Conservation (phyloP, 2,888 invertebrate species). For the Ceratothoa steindachneri region DNA sequence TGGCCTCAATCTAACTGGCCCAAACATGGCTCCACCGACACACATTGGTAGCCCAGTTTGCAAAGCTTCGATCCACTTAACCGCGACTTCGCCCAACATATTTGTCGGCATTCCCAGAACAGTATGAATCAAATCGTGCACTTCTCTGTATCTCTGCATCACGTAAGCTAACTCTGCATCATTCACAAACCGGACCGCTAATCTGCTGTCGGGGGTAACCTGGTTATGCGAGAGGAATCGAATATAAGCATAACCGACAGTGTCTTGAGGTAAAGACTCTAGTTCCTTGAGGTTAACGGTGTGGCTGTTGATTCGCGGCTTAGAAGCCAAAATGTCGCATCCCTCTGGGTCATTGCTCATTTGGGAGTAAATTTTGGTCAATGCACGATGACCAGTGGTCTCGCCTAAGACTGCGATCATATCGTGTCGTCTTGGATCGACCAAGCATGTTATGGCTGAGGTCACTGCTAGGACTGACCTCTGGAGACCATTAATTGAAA, state of each 20-base stretch:
- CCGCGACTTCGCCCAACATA: conserved; percentile 83
- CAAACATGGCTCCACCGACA: conserved; percentile 84
- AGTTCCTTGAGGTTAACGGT: conserved; percentile 73
- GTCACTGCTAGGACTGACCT: conserved; percentile 73
- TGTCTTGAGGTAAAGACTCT: conserved; percentile 67
- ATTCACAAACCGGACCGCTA: conserved; percentile 84
- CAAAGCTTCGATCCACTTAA: conserved; percentile 96
- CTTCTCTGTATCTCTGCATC: conserved; percentile 94
- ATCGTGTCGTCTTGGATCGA: conserved; percentile 75
- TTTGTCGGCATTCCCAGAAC: conserved; percentile 87
- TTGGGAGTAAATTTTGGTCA: conserved; percentile 66
- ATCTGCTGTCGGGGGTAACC: conserved; percentile 87
- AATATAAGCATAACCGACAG: conserved; percentile 79
- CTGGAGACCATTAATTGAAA: conserved; percentile 60
- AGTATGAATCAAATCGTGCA: conserved; percentile 92
- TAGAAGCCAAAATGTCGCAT: conserved; percentile 63
- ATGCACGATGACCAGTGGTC: conserved; percentile 70
- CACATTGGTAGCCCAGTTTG: conserved; percentile 96
- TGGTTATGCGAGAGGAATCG: conserved; percentile 73
- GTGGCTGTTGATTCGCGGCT: conserved; percentile 79
- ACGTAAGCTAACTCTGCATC: conserved; percentile 87
- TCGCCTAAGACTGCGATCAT: conserved; percentile 94
- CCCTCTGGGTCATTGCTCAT: conserved; percentile 79
- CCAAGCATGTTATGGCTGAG: conserved; percentile 75
- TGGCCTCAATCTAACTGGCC: conserved; percentile 69